These are phyloP conservation scores for Stichodactyla helianthus DNA, from an alignment of 64 coral and sea anemone genomes.

Conservation along the genomic window DNA sequence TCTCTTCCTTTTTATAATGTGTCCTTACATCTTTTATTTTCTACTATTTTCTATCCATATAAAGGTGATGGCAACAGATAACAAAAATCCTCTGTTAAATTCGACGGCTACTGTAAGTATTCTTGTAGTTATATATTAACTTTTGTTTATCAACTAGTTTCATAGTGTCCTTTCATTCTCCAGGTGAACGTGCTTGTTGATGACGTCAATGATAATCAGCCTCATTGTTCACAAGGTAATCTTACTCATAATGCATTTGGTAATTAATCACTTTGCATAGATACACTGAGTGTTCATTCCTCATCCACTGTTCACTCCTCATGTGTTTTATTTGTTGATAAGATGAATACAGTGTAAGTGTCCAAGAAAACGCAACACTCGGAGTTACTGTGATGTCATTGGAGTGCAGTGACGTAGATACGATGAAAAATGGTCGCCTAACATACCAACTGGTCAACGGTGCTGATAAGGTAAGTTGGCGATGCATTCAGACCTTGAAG, in stretches of 20 bases:
- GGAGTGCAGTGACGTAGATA: constrained; percentile 12
- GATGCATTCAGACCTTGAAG: no score
- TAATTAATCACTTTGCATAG: no score
- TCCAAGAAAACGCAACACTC: background rate
- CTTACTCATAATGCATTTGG: background rate
- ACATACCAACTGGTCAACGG: constrained; percentile 5
- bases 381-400: background rate
- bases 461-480: background rate
- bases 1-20: background rate
- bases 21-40: background rate
- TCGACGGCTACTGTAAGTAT: background rate
- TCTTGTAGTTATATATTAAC: background rate
- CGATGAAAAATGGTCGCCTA: background rate
- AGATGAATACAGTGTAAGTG: background rate
- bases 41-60: background rate
- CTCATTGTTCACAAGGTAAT: constrained; percentile 2
- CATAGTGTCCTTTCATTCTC: background rate
- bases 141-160: background rate
- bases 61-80: background rate
- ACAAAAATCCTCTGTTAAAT: background rate
- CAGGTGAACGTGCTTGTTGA: background rate
- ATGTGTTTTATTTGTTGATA: background rate
- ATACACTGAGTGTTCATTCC: no score
- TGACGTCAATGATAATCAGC: constrained; percentile 34
- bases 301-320: no score